Evolutionary conservation across 2,113 vertebrate species (phyloP).

Genomic region (Percopsis transmontana): DNA sequence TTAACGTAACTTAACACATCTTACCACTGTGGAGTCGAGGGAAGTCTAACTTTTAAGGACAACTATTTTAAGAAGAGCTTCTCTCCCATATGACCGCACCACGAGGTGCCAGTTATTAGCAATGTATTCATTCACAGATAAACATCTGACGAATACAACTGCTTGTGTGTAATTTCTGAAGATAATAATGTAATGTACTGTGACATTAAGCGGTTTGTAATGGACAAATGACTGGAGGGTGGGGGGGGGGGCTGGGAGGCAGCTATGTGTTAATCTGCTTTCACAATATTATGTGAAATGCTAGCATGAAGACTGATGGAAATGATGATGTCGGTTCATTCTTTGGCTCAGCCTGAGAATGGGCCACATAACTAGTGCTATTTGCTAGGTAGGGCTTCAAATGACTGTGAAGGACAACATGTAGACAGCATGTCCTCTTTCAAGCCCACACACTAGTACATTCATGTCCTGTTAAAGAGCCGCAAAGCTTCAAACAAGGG

Average conservation of each 20-base stretch:
- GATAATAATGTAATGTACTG: slow-evolving; percentile 28
- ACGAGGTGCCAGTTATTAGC: slow-evolving; percentile 37
- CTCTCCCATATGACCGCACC: slow-evolving; percentile 27
- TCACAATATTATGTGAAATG: slow-evolving; percentile 34
- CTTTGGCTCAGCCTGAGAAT: slow-evolving; percentile 72
- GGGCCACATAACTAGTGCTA: slow-evolving; percentile 58
- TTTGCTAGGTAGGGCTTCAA: slow-evolving; percentile 52
- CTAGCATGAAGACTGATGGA: slow-evolving; percentile 54
- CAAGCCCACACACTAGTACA: slow-evolving; percentile 65
- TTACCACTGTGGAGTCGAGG: slow-evolving; percentile 38
- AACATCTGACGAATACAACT: slow-evolving; percentile 22
- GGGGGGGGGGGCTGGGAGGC: slow-evolving; percentile 43
- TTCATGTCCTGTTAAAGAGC: slow-evolving; percentile 69
- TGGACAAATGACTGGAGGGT: slow-evolving; percentile 24
- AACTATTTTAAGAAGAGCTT: slow-evolving; percentile 35
- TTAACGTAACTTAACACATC: slow-evolving; percentile 64
- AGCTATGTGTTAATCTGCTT: slow-evolving; percentile 52
- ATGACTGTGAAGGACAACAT: slow-evolving; percentile 39
- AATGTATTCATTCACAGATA: slow-evolving; percentile 17
- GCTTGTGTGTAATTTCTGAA: slow-evolving; percentile 32
- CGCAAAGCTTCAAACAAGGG: slow-evolving; percentile 47
- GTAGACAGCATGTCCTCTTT: slow-evolving; percentile 35
- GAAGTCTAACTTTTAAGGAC: slow-evolving; percentile 33
- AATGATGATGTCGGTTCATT: slow-evolving; percentile 60
- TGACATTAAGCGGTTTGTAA: slow-evolving; percentile 29